Percentiles rank a stretch among this genome's conserved stretches.
Conservation (phyloP, 2,797 vertebrate species). For the Steatocranus sp. region DNA sequence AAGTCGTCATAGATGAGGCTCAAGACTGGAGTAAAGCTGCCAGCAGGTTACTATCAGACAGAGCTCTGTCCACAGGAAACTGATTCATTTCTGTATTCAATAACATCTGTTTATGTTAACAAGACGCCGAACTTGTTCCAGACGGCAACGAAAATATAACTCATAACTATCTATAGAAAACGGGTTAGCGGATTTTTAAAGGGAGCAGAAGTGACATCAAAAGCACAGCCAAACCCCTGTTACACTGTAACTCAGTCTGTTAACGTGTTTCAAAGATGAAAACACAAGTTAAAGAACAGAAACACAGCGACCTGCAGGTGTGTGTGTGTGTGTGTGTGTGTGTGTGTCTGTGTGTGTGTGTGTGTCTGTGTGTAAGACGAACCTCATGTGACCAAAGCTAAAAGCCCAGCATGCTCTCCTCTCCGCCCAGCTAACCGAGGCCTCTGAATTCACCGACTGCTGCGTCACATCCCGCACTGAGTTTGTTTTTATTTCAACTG, state of each 20-base stretch:
- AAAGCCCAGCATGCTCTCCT: neutral
- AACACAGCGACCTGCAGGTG: neutral
- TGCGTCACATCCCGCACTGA: neutral
- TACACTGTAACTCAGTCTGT: neutral
- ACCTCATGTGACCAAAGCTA: neutral
- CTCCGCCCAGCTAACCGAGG: neutral
- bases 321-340: neutral
- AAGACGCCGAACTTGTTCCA: neutral
- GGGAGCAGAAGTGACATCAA: neutral
- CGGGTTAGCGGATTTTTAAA: neutral
- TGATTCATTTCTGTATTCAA: fast-evolving
- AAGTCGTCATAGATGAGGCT: neutral
- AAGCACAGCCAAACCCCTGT: fast-evolving
- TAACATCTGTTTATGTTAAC: neutral
- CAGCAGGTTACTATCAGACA: neutral
- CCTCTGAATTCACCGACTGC: fast-evolving
- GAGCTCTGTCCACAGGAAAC: neutral
- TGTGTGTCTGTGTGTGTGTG: neutral
- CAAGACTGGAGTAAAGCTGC: fast-evolving
- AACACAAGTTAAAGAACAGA: neutral
- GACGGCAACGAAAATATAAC: neutral
- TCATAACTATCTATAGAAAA: fast-evolving
- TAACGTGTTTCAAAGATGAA: neutral
- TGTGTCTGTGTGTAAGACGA: neutral
- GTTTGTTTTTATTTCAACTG: neutral